Percentiles rank a stretch among this genome's conserved stretches.
These are phyloP conservation scores for Thereuonema tuberculata DNA, from an alignment of 1,140 invertebrate genomes.

Conservation along the genomic window DNA sequence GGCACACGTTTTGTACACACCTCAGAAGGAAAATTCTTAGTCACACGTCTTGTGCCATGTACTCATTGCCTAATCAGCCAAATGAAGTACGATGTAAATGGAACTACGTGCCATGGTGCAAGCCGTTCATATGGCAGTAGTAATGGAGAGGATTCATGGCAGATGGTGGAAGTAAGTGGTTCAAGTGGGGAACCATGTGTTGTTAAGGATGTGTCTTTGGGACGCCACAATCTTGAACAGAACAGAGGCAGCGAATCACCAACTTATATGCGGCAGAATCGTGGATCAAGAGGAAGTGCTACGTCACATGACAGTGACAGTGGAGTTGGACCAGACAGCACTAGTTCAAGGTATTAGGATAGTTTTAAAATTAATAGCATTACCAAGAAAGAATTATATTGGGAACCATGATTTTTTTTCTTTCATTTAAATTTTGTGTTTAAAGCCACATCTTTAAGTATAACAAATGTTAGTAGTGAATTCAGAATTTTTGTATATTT, in stretches of 20 bases:
- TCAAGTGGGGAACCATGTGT: slow-evolving; percentile 9
- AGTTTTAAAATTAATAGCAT: too few species aligned
- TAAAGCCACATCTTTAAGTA: too few species aligned
- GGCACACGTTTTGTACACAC: slow-evolving; percentile 95
- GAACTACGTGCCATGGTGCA: too few species aligned
- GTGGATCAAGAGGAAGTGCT: slow-evolving; percentile 53
- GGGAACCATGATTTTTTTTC: too few species aligned
- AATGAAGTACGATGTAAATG: too few species aligned
- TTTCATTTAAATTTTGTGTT: too few species aligned
- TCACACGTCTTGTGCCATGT: slow-evolving; percentile 89
- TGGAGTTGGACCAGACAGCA: slow-evolving; percentile 55
- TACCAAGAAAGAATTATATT: too few species aligned
- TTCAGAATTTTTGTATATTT: background rate
- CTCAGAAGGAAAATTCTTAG: slow-evolving; percentile 84
- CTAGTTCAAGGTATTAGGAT: slow-evolving; percentile 32
- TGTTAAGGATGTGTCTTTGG: background rate
- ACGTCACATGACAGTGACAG: slow-evolving; percentile 57
- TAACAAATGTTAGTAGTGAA: too few species aligned
- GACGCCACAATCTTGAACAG: slow-evolving; percentile 10
- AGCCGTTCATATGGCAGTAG: slow-evolving; percentile 17
- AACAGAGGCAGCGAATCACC: slow-evolving; percentile 16
- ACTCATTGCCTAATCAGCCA: slow-evolving; percentile 54
- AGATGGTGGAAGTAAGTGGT: slow-evolving; percentile 1
- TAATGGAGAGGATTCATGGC: slow-evolving; percentile 2
- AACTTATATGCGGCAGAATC: slow-evolving; percentile 23